Evolutionary conservation across 2,113 vertebrate species (phyloP), one percentile per base, ranked within the genome.

Genomic region (Brachirus orientalis): DNA sequence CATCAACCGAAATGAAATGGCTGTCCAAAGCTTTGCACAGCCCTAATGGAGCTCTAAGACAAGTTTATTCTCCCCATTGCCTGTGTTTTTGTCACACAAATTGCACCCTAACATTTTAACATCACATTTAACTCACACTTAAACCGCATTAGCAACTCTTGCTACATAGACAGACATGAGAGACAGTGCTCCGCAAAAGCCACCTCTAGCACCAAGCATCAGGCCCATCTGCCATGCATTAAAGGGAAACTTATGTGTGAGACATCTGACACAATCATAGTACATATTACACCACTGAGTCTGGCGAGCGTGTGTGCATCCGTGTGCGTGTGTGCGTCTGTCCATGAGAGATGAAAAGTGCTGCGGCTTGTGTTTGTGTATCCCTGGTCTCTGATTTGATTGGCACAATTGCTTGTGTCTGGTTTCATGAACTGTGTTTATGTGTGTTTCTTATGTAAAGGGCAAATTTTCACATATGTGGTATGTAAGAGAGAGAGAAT

Each of bases 371-470:
- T 48, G 56, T 57, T 10, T 41, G 55, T 63, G 37, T 55, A 68
- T 59, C 61, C 71, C 55, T 82, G 82, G 79, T 80, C 83, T 72
- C 44, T 36, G n/a, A n/a, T n/a, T n/a, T n/a, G n/a, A n/a, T n/a
- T n/a, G n/a, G n/a, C n/a, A n/a, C n/a, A n/a, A n/a, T n/a, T n/a
- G n/a, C n/a, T n/a, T n/a, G n/a, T n/a, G n/a, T n/a, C n/a, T n/a
- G 28, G 55, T 77, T 85, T 84, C 72, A 82, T 61, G 71, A 46
- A 40, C 48, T 28, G 33, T 72, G 69, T 81, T 66, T 58, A 38
- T 79, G 46, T 75, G 44, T 66, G 51, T 55, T 57, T 67, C n/a
- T 38, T 22, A n/a, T 45, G 55, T 63, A 36, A 28, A 46, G 17
- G n/a, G n/a, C 3, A 20, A 44, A 28, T 47, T 64, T 62, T 40